A percentile compares a stretch with the other conserved stretches of the same genome.
phyloP scores from a whole-genome alignment of 2,797 vertebrate genomes.

The Bradypus variegatus region DNA sequence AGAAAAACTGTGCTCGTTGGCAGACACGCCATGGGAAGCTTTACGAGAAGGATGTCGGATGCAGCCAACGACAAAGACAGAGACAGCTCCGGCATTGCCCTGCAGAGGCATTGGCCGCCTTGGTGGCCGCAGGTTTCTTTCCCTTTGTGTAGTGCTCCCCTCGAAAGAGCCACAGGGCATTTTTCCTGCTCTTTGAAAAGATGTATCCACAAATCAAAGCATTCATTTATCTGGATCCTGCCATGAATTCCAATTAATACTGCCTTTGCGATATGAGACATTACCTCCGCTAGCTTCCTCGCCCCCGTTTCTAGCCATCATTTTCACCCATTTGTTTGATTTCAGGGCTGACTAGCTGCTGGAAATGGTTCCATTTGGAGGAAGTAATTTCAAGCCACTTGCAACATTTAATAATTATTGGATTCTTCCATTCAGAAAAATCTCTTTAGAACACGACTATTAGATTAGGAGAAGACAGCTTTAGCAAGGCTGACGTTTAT shows the following conservation, averaged over 20 bases:
- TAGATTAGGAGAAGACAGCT: not conserved
- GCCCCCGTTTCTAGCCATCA: not conserved
- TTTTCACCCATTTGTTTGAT: constrained; percentile 48
- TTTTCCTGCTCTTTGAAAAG: not conserved
- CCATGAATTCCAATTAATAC: not conserved
- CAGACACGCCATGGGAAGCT: not conserved
- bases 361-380: constrained; percentile 40
- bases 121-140: not conserved
- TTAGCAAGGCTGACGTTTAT: not conserved
- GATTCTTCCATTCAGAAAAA: constrained; percentile 45
- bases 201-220: not conserved
- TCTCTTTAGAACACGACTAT: not conserved
- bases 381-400: constrained; percentile 47
- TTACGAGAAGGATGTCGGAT: not conserved
- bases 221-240: not conserved
- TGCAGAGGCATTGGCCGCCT: too few species aligned
- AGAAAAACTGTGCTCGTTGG: not conserved
- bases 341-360: constrained; percentile 36
- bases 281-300: not conserved
- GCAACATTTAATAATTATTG: constrained; percentile 25
- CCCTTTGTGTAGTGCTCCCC: not conserved
- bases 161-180: not conserved
- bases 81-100: not conserved
- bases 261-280: not conserved
- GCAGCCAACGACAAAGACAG: not conserved